These are phyloP conservation scores for Chlamydotis undulata DNA, from an alignment of 2,113 vertebrate species.

Conservation along the genomic window DNA sequence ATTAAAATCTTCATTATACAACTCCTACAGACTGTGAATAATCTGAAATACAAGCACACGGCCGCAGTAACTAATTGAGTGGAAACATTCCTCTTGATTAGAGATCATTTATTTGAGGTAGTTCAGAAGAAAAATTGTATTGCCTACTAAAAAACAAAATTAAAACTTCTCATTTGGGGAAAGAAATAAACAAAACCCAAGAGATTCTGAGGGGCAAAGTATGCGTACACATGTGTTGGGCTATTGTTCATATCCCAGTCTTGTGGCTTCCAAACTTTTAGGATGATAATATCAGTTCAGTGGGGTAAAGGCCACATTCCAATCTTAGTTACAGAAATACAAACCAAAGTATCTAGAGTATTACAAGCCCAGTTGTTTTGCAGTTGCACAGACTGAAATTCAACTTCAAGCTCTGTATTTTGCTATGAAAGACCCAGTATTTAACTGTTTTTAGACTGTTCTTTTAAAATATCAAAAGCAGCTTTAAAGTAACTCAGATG, in stretches of 20 bases:
- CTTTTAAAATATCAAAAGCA: not conserved
- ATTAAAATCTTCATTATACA: conserved; percentile 60
- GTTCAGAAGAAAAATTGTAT: conserved; percentile 13
- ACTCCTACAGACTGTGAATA: conserved; percentile 62
- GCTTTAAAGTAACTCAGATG: not conserved
- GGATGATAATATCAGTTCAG: conserved; percentile 26
- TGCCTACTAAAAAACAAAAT: not conserved
- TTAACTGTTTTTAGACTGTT: not conserved
- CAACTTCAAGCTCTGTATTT: not conserved
- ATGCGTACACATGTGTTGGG: not conserved
- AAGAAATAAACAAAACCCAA: conserved; percentile 33
- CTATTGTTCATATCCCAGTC: conserved; percentile 37
- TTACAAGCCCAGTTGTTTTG: not conserved
- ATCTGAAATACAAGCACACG: conserved; percentile 57
- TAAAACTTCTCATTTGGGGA: not conserved
- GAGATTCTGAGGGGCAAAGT: conserved; percentile 1
- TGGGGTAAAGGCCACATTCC: conserved; percentile 42
- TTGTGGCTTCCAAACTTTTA: conserved; percentile 25
- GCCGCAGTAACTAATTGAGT: conserved; percentile 53
- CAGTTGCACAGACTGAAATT: not conserved
- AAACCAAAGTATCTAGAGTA: conserved; percentile 10
- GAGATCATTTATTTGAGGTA: conserved; percentile 31
- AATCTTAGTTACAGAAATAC: conserved; percentile 16
- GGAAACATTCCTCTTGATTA: conserved; percentile 62
- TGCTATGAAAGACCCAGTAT: not conserved